Percentiles rank a stretch among this genome's conserved stretches.
Conservation (phyloP, 2,113 vertebrate genomes). For the Colinus virginianus region DNA sequence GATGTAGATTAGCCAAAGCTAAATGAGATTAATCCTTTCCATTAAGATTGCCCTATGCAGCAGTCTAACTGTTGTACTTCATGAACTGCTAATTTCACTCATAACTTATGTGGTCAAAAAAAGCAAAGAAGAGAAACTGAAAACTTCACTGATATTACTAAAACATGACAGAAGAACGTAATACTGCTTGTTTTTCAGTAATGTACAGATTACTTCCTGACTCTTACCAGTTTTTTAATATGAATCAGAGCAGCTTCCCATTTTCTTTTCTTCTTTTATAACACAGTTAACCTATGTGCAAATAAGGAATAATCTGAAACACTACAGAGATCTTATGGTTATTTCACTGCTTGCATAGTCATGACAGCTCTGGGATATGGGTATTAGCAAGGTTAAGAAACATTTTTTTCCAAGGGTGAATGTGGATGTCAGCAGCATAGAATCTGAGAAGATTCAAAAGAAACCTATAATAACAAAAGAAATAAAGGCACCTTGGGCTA, state of each 20-base stretch:
- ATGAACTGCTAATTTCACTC: neutral
- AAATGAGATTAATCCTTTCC: neutral
- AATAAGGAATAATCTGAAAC: conserved; percentile 55
- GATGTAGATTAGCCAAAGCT: neutral
- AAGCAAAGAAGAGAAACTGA: neutral
- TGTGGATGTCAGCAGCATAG: neutral
- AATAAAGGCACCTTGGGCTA: conserved; percentile 17
- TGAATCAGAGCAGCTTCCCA: neutral
- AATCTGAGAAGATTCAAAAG: conserved; percentile 37
- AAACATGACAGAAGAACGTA: neutral
- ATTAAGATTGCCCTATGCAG: neutral
- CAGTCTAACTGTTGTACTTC: neutral
- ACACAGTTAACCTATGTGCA: conserved; percentile 57
- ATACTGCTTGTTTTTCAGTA: neutral
- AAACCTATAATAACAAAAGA: neutral
- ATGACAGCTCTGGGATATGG: conserved; percentile 47
- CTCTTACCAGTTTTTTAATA: neutral
- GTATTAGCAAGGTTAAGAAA: conserved; percentile 60
- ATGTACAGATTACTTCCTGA: neutral
- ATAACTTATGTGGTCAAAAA: neutral
- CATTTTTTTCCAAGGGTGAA: conserved; percentile 40
- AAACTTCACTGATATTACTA: neutral
- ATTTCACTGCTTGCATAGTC: conserved; percentile 58
- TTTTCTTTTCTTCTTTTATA: conserved; percentile 19
- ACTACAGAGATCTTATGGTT: conserved; percentile 48